Percentiles rank a stretch among this genome's conserved stretches.
Conservation (phyloP, 2,888 invertebrate species). For the Drosophila cognata region DNA sequence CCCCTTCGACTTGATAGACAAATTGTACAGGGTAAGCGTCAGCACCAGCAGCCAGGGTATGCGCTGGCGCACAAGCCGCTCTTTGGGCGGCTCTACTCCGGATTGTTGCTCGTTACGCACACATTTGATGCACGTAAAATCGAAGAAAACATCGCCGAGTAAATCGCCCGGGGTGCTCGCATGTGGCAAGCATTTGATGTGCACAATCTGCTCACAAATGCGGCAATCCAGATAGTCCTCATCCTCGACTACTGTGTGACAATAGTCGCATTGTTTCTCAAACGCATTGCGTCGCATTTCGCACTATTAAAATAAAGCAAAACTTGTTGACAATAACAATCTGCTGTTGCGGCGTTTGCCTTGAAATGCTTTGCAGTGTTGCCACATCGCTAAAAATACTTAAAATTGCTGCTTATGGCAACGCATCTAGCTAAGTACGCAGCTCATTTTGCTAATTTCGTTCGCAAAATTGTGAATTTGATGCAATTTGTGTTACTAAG, state of each 20-base stretch:
- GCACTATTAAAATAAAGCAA: slow-evolving; percentile 29
- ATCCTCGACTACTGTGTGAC: slow-evolving; percentile 60
- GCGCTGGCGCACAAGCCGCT: slow-evolving; percentile 88
- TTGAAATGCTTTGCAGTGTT: slow-evolving; percentile 23
- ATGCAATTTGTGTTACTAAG: neutral
- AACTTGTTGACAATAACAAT: slow-evolving; percentile 31
- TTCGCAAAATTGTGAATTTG: neutral
- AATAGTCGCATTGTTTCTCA: slow-evolving; percentile 53
- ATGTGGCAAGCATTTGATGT: slow-evolving; percentile 88
- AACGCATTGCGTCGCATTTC: slow-evolving; percentile 10
- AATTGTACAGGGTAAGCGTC: slow-evolving; percentile 90
- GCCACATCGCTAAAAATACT: slow-evolving; percentile 39
- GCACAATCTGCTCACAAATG: slow-evolving; percentile 87
- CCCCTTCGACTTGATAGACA: slow-evolving; percentile 89
- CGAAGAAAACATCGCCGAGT: slow-evolving; percentile 91
- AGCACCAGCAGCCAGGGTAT: slow-evolving; percentile 92
- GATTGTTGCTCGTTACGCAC: slow-evolving; percentile 81
- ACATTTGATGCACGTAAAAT: slow-evolving; percentile 89
- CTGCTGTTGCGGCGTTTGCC: slow-evolving; percentile 23
- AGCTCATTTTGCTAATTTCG: neutral
- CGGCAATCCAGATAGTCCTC: slow-evolving; percentile 87
- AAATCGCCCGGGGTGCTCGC: slow-evolving; percentile 90
- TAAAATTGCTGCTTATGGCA: neutral
- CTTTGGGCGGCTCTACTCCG: slow-evolving; percentile 85
- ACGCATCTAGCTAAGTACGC: neutral